Conservation (phyloP, 2,888 invertebrate species). For the Protonemura montana region DNA sequence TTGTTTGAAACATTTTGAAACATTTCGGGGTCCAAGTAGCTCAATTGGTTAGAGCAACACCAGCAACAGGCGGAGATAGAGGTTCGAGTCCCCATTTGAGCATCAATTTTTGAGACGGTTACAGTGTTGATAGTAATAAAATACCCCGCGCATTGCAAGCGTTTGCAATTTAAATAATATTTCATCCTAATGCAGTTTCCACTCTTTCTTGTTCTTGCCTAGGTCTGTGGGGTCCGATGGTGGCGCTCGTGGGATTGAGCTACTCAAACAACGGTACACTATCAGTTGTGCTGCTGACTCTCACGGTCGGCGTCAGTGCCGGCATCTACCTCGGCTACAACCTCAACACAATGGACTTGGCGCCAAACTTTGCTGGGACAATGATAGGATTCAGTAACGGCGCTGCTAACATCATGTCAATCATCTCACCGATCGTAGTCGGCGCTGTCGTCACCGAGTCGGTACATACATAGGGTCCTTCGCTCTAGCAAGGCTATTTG, state of each 20-base stretch:
- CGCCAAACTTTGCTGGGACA: slow-evolving; percentile 83
- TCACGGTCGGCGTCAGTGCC: slow-evolving; percentile 79
- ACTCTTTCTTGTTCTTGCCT: no score
- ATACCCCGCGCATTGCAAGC: no score
- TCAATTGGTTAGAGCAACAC: no score
- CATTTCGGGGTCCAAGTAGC: no score
- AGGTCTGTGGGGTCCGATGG: slow-evolving; percentile 60
- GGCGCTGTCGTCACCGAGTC: slow-evolving; percentile 73
- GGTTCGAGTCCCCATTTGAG: no score
- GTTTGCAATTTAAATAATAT: no score
- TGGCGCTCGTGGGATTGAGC: slow-evolving; percentile 65
- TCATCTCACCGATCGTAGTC: slow-evolving; percentile 78
- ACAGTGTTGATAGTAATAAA: no score
- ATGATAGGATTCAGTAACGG: slow-evolving; percentile 88
- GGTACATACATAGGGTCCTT: not conserved
- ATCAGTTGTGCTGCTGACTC: slow-evolving; percentile 70
- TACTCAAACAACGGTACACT: slow-evolving; percentile 60
- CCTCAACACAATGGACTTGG: slow-evolving; percentile 84
- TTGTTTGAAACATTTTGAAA: no score
- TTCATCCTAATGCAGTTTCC: no score
- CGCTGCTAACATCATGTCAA: slow-evolving; percentile 78
- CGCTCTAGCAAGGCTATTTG: no score
- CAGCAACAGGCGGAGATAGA: no score
- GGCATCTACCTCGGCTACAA: slow-evolving; percentile 78
- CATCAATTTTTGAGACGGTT: no score